phyloP scores from a whole-genome alignment of 2,797 vertebrate genomes.

The Gallinago nigripennis region DNA sequence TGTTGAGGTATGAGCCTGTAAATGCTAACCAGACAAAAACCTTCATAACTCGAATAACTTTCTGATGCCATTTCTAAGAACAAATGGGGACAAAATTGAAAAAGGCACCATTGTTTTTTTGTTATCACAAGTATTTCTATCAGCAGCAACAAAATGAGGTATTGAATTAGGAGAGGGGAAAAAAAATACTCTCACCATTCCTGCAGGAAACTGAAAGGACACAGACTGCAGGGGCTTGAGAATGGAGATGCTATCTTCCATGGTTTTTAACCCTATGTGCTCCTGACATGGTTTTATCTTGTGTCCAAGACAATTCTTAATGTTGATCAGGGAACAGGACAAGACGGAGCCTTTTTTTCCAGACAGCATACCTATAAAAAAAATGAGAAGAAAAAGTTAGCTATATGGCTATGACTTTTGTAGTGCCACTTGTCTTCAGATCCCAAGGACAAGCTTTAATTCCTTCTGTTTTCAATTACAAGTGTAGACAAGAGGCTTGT shows the following conservation, averaged over 20 bases:
- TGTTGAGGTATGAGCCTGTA: background rate
- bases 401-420: background rate
- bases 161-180: background rate
- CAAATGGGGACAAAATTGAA: background rate
- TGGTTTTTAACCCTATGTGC: background rate
- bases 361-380: background rate
- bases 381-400: background rate
- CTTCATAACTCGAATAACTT: background rate
- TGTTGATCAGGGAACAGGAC: background rate
- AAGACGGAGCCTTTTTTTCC: background rate
- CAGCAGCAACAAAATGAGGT: background rate
- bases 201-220: background rate
- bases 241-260: fast-evolving
- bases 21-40: background rate
- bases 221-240: background rate
- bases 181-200: background rate
- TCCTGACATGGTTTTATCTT: background rate
- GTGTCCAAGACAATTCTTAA: background rate
- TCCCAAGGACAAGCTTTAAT: background rate
- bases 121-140: background rate
- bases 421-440: background rate
- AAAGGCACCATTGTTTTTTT: background rate
- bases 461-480: background rate
- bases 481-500: background rate
- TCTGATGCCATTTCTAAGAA: background rate